Conservation (phyloP, 2,797 vertebrate genomes). For the Aphelocoma californica region DNA sequence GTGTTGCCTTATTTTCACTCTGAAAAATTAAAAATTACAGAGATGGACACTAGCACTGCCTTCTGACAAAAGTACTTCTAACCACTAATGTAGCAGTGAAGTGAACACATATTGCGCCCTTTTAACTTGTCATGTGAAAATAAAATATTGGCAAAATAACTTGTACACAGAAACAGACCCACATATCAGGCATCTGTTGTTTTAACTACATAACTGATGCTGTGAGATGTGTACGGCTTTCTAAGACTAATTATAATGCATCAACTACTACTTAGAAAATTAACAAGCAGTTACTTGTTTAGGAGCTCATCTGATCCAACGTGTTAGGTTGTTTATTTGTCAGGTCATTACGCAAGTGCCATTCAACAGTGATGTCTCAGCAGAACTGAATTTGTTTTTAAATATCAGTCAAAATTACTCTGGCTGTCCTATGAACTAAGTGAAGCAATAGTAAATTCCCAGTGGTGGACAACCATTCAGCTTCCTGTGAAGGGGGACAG, state of each 20-base stretch:
- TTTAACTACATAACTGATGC: background rate
- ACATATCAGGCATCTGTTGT: background rate
- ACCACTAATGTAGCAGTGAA: background rate
- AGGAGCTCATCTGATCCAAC: background rate
- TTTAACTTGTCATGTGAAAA: background rate
- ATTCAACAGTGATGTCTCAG: background rate
- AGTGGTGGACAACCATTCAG: background rate
- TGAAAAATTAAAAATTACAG: background rate
- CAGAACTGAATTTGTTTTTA: conserved; percentile 1
- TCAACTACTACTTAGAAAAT: background rate
- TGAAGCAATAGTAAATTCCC: conserved; percentile 13
- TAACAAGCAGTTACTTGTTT: background rate
- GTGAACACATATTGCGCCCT: background rate
- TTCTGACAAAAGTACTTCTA: background rate
- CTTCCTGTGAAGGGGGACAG: background rate
- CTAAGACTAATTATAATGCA: background rate
- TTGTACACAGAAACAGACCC: background rate
- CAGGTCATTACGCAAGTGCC: background rate
- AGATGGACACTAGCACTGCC: background rate
- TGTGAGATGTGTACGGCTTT: background rate
- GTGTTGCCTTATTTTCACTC: background rate
- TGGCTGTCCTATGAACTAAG: background rate
- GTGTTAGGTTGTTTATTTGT: background rate
- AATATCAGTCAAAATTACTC: background rate
- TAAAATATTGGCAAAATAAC: background rate